phyloP scores from a whole-genome alignment of 2,888 invertebrate genomes.

The Cataglyphis rosenhaueri region DNA sequence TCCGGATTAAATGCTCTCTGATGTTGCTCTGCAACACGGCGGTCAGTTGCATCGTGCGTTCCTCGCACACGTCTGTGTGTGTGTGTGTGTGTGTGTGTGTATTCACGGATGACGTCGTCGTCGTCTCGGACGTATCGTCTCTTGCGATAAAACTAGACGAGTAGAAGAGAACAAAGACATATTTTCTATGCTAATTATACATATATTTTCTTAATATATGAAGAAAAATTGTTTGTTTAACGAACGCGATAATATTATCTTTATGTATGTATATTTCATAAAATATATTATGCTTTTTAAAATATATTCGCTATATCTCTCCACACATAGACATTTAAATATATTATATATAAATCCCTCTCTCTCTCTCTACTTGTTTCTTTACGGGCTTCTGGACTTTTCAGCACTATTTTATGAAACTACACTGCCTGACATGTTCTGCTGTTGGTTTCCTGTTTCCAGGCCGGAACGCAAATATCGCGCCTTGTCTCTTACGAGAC shows the following conservation, averaged over 20 bases:
- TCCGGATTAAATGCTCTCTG: slow-evolving; percentile 77
- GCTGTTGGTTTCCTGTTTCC: slow-evolving; percentile 45
- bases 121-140: background rate
- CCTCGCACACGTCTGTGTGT: slow-evolving; percentile 27
- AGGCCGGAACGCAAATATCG: slow-evolving; percentile 43
- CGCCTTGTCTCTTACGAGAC: slow-evolving; percentile 46
- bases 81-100: too few relatives aligned
- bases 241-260: background rate
- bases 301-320: background rate
- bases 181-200: background rate
- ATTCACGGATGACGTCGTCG: background rate
- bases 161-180: background rate
- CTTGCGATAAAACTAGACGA: background rate
- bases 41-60: slow-evolving; percentile 38
- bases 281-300: background rate
- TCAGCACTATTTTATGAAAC: slow-evolving; percentile 6
- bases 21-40: slow-evolving; percentile 64
- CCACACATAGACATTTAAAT: background rate
- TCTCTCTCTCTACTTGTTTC: background rate
- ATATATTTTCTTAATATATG: background rate
- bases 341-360: background rate
- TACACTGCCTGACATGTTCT: background rate
- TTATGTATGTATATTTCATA: background rate
- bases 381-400: background rate
- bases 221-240: background rate